Conservation (phyloP, 2,888 invertebrate species). For the Polydrusus cervinus region DNA sequence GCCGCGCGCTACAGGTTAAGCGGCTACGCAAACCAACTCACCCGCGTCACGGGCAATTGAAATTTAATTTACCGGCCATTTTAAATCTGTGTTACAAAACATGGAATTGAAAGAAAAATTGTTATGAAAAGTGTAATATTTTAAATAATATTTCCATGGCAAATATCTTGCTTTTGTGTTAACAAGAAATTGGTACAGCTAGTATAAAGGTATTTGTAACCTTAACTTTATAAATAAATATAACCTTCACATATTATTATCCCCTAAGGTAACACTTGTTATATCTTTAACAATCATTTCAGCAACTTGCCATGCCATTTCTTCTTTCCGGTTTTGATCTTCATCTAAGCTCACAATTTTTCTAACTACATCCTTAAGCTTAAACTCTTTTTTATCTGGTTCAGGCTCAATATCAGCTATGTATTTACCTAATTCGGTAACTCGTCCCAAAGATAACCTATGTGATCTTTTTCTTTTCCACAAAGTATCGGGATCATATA, state of each 20-base stretch:
- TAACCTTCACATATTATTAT: constrained; percentile 57
- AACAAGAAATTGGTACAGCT: too few species aligned
- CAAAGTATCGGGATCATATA: constrained; percentile 90
- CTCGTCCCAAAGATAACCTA: constrained; percentile 88
- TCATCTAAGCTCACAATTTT: constrained; percentile 88
- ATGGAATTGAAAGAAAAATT: too few species aligned
- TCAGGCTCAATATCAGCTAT: constrained; percentile 87
- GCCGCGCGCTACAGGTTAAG: too few species aligned
- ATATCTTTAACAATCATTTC: constrained; percentile 98
- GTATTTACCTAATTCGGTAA: constrained; percentile 92
- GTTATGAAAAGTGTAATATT: too few species aligned
- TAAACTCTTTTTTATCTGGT: constrained; percentile 75
- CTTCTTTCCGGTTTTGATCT: constrained; percentile 92
- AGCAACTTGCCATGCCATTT: constrained; percentile 97
- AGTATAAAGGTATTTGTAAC: neutral
- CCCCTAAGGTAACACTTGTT: constrained; percentile 86
- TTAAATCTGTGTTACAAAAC: too few species aligned
- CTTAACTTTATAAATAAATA: neutral
- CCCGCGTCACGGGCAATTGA: too few species aligned
- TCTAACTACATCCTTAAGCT: constrained; percentile 78
- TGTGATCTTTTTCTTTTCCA: constrained; percentile 87
- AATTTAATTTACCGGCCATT: too few species aligned
- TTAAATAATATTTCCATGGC: too few species aligned
- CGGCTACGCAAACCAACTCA: too few species aligned
- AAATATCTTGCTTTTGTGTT: too few species aligned